Conservation (phyloP, 2,888 invertebrate genomes). For the Stenotaenia linearis region DNA sequence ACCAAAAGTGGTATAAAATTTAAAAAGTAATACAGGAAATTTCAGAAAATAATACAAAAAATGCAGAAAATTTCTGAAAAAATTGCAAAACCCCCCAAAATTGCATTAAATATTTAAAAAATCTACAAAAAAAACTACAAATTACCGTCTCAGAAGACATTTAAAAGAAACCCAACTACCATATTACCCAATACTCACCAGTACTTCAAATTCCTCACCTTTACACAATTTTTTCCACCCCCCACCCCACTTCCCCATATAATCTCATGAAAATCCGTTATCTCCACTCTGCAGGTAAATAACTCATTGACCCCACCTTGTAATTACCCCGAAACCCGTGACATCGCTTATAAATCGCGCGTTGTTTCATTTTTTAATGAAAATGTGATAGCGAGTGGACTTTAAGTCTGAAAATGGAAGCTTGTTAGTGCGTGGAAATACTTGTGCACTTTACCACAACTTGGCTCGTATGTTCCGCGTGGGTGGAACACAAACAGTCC, state of each 20-base stretch:
- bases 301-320: neutral
- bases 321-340: neutral
- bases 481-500: conserved; percentile 4
- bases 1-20: too few species aligned
- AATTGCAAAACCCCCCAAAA: too few species aligned
- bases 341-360: neutral
- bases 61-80: too few species aligned
- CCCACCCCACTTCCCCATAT: neutral
- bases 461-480: conserved; percentile 9
- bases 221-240: too few species aligned
- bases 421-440: conserved; percentile 9
- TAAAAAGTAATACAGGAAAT: too few species aligned
- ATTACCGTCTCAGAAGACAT: too few species aligned
- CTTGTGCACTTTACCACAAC: neutral
- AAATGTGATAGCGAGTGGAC: neutral
- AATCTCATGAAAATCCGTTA: neutral
- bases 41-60: too few species aligned
- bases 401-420: neutral
- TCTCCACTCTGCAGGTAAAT: neutral
- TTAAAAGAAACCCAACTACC: neutral
- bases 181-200: too few species aligned
- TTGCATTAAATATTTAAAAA: too few species aligned
- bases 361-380: neutral
- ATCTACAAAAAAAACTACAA: too few species aligned
- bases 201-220: too few species aligned